phyloP scores from a whole-genome alignment of 2,797 vertebrate genomes.

The Danionella dracula region DNA sequence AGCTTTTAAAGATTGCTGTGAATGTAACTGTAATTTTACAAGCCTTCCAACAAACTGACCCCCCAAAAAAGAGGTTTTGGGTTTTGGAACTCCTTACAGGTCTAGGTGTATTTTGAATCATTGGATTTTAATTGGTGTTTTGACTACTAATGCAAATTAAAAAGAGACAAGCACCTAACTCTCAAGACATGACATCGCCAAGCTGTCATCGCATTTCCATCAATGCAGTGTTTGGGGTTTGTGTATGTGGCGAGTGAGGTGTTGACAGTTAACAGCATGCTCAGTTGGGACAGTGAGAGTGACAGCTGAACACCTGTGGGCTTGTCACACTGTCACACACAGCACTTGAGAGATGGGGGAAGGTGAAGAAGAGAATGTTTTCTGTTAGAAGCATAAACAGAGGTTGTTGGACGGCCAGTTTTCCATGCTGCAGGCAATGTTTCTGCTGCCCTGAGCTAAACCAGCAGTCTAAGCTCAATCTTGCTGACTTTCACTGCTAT shows the following conservation, averaged over 20 bases:
- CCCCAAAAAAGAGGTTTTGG: too few species aligned
- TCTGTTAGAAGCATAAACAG: constrained; percentile 62
- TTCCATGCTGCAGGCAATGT: constrained; percentile 59
- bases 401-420: constrained; percentile 54
- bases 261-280: constrained; percentile 28
- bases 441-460: constrained; percentile 15
- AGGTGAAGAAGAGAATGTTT: neutral
- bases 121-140: neutral
- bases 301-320: constrained; percentile 27
- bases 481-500: neutral
- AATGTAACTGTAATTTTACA: too few species aligned
- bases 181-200: neutral
- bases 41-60: too few species aligned
- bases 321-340: neutral
- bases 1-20: too few species aligned
- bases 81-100: too few species aligned
- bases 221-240: neutral
- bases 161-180: too few species aligned
- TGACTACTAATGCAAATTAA: constrained; percentile 3
- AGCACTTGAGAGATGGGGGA: neutral
- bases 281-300: constrained; percentile 3
- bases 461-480: constrained; percentile 9
- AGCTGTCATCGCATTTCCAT: constrained; percentile 8
- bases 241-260: constrained; percentile 14
- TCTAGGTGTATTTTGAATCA: neutral